Evolutionary conservation across 2,797 vertebrate species (phyloP), one percentile per base, ranked within the genome.

Genomic region (Selene dorsalis): DNA sequence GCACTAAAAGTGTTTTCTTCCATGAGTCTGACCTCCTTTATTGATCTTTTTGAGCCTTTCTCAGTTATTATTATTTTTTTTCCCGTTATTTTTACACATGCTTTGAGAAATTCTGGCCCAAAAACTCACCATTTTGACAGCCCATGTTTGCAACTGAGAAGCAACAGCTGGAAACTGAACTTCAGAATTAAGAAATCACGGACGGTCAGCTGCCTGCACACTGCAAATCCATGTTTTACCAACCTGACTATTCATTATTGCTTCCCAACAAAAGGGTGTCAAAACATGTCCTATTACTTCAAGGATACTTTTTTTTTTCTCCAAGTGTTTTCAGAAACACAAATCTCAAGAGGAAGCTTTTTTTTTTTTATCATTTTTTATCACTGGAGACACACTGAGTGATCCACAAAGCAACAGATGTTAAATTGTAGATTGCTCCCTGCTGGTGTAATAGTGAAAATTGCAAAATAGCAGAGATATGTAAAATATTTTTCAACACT

Each of bases 1-100:
- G 45, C 30, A 30, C 30, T 45, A n/a, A 77, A 76, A 76, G 38
- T 68, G 59, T 72, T 50, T 58, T 71, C 47, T 69, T 78, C 57
- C 18, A 30, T 52, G 28, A 64, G 41, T 7, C 48, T 72, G 59
- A 83, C 26, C 50, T 79, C 24, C 45, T 69, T 10, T 38, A 78
- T 67, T 41, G 30, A 52, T 75, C 6, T 75, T 45, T 71, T 61
- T 41, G 9, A 61, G 12, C 24, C 10, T 53, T 45, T 69, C 20
- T 47, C 3, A 2, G 4, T 26, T 79, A 0, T 61, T 56, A n/a
- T n/a, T n/a, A n/a, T n/a, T 38, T 45, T 16, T 6, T n/a, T n/a
- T 43, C 30, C 26, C 16, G n/a, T 13, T n/a, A 4, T 65, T 65
- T 24, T 41, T 55, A n/a, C 35, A 30, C 58, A 14, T 22, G 20